These are phyloP conservation scores for Cisticola juncidis DNA, from an alignment of 2,113 vertebrate genomes.

Conservation along the genomic window DNA sequence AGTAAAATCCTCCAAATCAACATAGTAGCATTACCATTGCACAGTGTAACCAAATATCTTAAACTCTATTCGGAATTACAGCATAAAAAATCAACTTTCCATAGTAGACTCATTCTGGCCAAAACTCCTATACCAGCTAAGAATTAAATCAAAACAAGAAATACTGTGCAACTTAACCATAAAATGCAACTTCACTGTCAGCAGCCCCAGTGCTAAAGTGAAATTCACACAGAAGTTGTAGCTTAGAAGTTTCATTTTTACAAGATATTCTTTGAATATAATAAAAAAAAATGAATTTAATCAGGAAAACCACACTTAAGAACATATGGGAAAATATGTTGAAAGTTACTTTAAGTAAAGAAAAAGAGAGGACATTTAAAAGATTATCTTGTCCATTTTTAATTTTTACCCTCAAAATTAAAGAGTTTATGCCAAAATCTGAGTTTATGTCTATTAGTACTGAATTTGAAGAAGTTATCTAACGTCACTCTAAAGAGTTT, in stretches of 20 bases:
- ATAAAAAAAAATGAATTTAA: neutral
- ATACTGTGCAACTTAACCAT: accelerated
- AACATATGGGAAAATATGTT: neutral
- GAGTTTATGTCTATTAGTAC: neutral
- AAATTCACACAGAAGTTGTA: neutral
- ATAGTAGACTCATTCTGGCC: neutral
- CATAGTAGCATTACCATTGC: neutral
- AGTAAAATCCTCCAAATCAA: neutral
- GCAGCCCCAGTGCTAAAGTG: neutral
- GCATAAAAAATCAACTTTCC: neutral
- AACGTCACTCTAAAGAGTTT: neutral
- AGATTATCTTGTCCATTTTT: neutral
- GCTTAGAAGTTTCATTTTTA: neutral
- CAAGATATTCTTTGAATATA: neutral
- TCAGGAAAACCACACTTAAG: neutral
- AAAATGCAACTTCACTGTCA: neutral
- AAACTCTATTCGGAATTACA: neutral
- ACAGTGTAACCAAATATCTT: neutral
- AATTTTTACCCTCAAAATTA: neutral
- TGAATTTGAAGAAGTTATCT: neutral
- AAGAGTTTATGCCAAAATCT: neutral
- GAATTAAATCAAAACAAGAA: neutral
- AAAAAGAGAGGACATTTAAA: neutral
- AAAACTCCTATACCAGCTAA: neutral
- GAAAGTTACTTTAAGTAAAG: neutral